These are phyloP conservation scores for Rhea americana DNA, from an alignment of 2,113 vertebrate genomes.

Conservation along the genomic window DNA sequence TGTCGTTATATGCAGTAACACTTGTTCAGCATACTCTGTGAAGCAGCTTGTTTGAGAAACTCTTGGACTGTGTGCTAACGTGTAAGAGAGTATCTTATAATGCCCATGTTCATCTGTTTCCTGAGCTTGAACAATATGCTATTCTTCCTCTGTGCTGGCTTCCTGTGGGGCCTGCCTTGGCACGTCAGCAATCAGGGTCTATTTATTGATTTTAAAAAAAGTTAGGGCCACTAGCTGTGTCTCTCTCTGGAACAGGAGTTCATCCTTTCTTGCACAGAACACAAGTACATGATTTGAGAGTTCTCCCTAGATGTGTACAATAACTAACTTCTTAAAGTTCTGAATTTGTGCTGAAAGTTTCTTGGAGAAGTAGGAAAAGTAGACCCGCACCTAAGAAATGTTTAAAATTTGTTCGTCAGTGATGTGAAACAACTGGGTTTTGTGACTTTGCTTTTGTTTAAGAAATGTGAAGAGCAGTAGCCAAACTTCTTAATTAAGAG, in stretches of 20 bases:
- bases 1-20: background rate
- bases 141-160: background rate
- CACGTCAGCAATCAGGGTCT: background rate
- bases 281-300: background rate
- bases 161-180: background rate
- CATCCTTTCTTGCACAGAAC: background rate
- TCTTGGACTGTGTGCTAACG: background rate
- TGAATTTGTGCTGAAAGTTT: background rate
- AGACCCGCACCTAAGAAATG: background rate
- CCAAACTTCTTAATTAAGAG: background rate
- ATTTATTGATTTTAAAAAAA: background rate
- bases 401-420: background rate
- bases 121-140: background rate
- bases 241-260: background rate
- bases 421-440: background rate
- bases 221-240: background rate
- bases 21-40: background rate
- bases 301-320: background rate
- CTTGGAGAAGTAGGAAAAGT: background rate
- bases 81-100: background rate
- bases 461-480: background rate
- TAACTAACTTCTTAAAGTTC: background rate
- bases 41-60: background rate
- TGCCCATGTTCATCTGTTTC: background rate
- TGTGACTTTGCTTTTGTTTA: background rate